Evolutionary conservation across 2,888 invertebrate genomes (phyloP), one percentile per base, ranked within the genome.

Genomic region (Shargacucullia verbasci): DNA sequence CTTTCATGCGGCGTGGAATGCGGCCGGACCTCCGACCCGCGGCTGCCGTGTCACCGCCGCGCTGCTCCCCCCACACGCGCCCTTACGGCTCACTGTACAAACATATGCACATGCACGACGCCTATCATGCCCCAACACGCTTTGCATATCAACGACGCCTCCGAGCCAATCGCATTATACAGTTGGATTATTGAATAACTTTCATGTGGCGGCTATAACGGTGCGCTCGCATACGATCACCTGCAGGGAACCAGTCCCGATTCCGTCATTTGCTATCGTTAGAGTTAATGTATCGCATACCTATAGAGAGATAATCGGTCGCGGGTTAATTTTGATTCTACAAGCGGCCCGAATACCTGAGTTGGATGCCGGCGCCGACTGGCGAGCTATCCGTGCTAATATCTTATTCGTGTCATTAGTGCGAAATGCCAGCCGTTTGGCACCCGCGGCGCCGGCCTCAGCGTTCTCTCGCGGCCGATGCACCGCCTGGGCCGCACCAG

Each of bases 341-440:
- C 84, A 75, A 80, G 85, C 81, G 89, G 73, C 86, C 87, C 82
- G 86, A 88, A 90, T 90, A 88, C 86, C 83, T 78, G 78, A 78
- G 80, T 78, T 60, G 80, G 78, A 83, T 82, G 73, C 79, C 84
- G 83, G 80, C 83, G 82, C 78, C 83, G 82, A 78, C 76, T 81
- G 82, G 80, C 80, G 79, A 80, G 81, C 87, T 90, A 91, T 91
- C 89, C 87, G 88, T 86, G 89, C 89, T 90, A 91, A 92, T 93
- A 92, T 93, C 92, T 92, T 91, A 92, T 92, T 92, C 87, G 92
- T 92, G 93, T 92, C 93, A 92, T 92, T 92, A 90, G 92, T 85
- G 91, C 92, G 87, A 94, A 94, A 93, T 94, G 93, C 91, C 93
- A 93, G 86, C 87, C 82, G 88, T 84, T 93, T 93, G 93, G 93